Conservation (phyloP, 2,113 vertebrate species). For the Enhydra lutris region DNA sequence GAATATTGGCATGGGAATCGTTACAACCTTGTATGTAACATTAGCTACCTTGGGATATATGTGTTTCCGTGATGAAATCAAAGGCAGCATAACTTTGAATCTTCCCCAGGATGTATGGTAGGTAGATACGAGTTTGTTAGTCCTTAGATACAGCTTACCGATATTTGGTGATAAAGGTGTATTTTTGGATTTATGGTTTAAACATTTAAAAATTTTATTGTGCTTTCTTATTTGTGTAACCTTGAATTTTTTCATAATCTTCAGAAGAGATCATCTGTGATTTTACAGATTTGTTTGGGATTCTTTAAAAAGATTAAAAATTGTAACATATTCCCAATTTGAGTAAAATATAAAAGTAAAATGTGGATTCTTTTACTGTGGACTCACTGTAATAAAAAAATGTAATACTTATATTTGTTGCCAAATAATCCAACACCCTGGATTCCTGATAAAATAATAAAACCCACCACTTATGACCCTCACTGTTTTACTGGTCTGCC, state of each 20-base stretch:
- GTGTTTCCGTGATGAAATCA: constrained; percentile 88
- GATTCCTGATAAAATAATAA: background rate
- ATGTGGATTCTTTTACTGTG: background rate
- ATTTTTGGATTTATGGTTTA: constrained; percentile 16
- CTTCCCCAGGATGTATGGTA: constrained; percentile 90
- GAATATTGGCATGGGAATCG: constrained; percentile 89
- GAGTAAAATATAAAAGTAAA: background rate
- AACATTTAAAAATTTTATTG: background rate
- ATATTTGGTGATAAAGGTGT: background rate
- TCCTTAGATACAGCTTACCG: background rate
- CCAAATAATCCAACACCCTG: background rate
- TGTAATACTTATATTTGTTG: background rate
- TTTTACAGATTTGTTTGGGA: background rate
- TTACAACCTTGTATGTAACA: constrained; percentile 86
- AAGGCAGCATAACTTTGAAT: constrained; percentile 93
- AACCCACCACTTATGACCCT: background rate
- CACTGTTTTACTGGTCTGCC: background rate
- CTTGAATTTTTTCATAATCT: background rate
- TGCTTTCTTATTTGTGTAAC: background rate
- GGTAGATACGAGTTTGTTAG: constrained; percentile 38
- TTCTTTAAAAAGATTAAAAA: background rate
- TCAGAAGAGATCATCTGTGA: background rate
- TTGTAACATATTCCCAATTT: background rate
- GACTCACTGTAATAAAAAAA: background rate
- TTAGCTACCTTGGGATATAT: constrained; percentile 90